These are phyloP conservation scores for Helicoverpa assulta DNA, from an alignment of 2,888 invertebrate species.

Conservation along the genomic window DNA sequence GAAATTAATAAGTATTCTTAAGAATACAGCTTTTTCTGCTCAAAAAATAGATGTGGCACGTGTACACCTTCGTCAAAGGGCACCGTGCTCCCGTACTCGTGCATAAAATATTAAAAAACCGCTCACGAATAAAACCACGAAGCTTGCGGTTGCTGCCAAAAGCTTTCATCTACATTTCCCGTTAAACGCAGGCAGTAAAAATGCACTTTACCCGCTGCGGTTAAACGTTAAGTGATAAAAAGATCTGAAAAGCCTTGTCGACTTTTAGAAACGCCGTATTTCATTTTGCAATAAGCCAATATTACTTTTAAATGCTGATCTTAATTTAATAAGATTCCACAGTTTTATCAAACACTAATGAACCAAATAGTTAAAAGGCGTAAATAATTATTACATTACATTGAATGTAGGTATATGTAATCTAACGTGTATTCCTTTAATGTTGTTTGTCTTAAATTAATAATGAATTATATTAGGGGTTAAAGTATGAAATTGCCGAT, in stretches of 20 bases:
- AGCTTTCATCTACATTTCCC: slow-evolving; percentile 1
- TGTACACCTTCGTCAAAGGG: not conserved
- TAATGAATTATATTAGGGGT: no score
- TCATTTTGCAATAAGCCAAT: not conserved
- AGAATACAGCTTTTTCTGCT: no score
- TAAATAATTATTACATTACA: no score
- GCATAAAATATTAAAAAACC: not conserved
- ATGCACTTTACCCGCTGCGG: not conserved
- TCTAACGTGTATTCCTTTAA: no score
- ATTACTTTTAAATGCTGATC: not conserved
- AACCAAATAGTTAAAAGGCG: no score
- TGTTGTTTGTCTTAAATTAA: no score
- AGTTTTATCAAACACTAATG: no score
- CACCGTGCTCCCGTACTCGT: not conserved
- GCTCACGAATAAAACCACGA: not conserved
- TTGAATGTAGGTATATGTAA: no score
- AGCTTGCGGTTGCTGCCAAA: slow-evolving; percentile 2
- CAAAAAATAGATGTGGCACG: not conserved
- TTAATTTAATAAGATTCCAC: no score
- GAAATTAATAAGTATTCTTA: no score
- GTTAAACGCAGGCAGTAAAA: not conserved
- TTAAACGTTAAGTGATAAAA: slow-evolving; percentile 1
- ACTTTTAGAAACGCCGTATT: not conserved
- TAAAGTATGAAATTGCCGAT: no score
- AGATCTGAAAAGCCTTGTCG: not conserved